Conservation (phyloP, 2,797 vertebrate species). For the Tinamus major region DNA sequence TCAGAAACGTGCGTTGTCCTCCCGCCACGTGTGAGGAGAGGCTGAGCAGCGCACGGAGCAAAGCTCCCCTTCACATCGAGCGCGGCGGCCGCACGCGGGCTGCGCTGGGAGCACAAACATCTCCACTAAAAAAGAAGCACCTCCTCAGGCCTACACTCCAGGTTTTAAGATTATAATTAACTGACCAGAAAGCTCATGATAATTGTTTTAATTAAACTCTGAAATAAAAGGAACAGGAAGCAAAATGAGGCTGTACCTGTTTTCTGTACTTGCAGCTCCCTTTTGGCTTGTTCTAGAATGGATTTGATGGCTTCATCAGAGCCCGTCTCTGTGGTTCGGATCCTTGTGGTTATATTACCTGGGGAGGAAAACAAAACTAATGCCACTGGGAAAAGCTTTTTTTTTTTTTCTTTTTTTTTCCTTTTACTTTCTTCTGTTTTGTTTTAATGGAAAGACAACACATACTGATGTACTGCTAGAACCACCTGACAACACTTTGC, state of each 20-base stretch:
- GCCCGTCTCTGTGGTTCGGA: slow-evolving; percentile 91
- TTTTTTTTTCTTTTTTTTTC: neutral
- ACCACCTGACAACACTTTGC: neutral
- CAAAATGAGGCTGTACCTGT: slow-evolving; percentile 81
- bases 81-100: fast-evolving
- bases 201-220: slow-evolving; percentile 44
- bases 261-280: slow-evolving; percentile 97
- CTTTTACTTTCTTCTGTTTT: no score
- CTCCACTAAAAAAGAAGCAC: neutral
- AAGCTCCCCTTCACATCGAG: fast-evolving
- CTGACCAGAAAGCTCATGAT: slow-evolving; percentile 42
- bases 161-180: slow-evolving; percentile 49
- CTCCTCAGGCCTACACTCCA: neutral
- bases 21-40: neutral
- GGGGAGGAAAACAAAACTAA: slow-evolving; percentile 64
- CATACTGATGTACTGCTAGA: neutral
- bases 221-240: neutral
- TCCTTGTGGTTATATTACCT: slow-evolving; percentile 95
- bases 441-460: neutral
- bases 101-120: neutral
- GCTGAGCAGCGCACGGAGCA: neutral
- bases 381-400: slow-evolving; percentile 15
- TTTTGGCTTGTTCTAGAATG: slow-evolving; percentile 95
- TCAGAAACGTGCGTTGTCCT: neutral
- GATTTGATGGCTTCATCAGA: slow-evolving; percentile 97